Base-by-base conservation (phyloP, 1,140 invertebrate species). In the Orius laevigatus region DNA sequence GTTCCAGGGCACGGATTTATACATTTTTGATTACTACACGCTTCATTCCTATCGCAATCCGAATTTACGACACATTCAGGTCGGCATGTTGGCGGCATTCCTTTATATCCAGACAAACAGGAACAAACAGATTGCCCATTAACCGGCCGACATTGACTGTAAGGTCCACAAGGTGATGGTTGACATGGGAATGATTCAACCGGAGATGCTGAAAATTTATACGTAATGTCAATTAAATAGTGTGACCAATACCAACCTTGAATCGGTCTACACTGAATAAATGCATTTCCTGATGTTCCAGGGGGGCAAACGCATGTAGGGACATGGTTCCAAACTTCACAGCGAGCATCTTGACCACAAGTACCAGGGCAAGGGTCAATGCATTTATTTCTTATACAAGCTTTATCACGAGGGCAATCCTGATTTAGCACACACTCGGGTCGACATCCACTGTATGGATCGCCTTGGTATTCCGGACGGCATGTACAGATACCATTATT, bases 51-150 rank as follows among this genome's bases (percentile, higher is more conserved):
- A 32, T 72, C 60, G 62, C 81, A 84, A 57, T 84, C 80, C 0
- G 78, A 67, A 62, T 82, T 79, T n/a, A 79, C 71, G 4, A 70
- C 68, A 65, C 81, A 84, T 62, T 84, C 81, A 35, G 80, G 78
- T 56, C 75, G 67, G 56, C 79, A 82, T 55, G 75, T 76, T 20
- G 79, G 79, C 50, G 81, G 77, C 50, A 66, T 72, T 46, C 81
- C 81, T 11, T 75, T 65, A 56, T 76, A 82, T 34, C 66, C 74
- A 11, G 70, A 52, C 52, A 74, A 63, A 57, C 81, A 85, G 18
- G 74, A 72, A 56, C 81, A 85, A 0, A 76, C 74, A 1, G 77
- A 72, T 45, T 71, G 66, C 48, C 70, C 70, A 46, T 75, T 72
- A 33, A 71, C 62, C 49, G 74, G 64, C 54, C 73, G 68, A 60